Evolutionary conservation across 2,113 vertebrate species (phyloP).

Genomic region (Lipotes vexillifer): DNA sequence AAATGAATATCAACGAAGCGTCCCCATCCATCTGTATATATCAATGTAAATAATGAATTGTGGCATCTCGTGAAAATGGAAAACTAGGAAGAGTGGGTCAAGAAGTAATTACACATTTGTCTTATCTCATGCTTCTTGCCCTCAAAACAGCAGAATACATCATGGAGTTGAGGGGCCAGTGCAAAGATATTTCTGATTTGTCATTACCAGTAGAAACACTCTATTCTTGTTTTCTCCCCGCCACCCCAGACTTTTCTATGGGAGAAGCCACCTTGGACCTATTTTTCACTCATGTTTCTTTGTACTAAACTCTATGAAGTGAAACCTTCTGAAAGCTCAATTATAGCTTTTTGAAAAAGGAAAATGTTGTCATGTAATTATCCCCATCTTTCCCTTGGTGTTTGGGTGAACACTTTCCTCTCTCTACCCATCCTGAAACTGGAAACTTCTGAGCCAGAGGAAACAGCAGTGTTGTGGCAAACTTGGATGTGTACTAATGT

Average conservation of each 20-base stretch:
- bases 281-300: neutral
- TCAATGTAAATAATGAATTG: conserved; percentile 84
- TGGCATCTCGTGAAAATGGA: conserved; percentile 84
- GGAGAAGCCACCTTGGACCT: neutral
- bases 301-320: neutral
- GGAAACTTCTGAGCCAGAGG: neutral
- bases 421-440: neutral
- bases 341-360: neutral
- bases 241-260: neutral
- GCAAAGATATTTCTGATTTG: conserved; percentile 48
- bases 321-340: neutral
- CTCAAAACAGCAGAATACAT: conserved; percentile 76
- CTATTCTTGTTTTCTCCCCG: neutral
- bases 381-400: neutral
- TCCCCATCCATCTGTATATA: conserved; percentile 80
- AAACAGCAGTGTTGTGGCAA: neutral
- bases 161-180: conserved; percentile 44
- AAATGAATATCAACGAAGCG: conserved; percentile 86
- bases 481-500: rapidly evolving
- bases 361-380: neutral
- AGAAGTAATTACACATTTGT: conserved; percentile 86
- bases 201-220: conserved; percentile 41
- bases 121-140: conserved; percentile 82
- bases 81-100: conserved; percentile 80
- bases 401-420: neutral